Conservation (phyloP, 2,113 vertebrate species). For the Cacatua alba region DNA sequence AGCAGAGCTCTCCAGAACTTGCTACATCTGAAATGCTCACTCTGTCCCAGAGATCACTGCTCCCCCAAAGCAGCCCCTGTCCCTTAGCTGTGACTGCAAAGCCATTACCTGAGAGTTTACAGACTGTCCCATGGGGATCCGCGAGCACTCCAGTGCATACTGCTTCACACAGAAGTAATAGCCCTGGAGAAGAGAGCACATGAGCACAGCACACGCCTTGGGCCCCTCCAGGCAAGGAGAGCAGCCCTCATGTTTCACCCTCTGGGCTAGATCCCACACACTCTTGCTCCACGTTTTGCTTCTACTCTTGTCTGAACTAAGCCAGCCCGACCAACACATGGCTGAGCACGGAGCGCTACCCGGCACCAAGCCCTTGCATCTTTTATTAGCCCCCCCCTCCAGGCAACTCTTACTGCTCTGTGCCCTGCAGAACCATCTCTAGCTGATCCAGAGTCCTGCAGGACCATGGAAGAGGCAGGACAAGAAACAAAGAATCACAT, state of each 20-base stretch:
- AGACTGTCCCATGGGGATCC: constrained; percentile 96
- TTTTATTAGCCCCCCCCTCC: neutral
- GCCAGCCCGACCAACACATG: rapidly evolving
- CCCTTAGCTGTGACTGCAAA: neutral
- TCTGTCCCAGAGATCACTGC: neutral
- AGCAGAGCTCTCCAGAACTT: neutral
- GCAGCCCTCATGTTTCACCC: neutral
- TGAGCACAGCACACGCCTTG: neutral
- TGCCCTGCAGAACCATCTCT: neutral
- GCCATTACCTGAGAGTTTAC: constrained; percentile 96
- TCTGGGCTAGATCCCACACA: neutral
- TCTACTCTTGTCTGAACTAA: neutral
- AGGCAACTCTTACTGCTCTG: neutral
- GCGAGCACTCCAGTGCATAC: constrained; percentile 94
- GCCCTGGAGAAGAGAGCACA: constrained; percentile 76
- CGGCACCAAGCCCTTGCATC: neutral
- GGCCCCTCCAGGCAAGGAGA: neutral
- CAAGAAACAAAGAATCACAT: neutral
- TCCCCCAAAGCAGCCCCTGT: neutral
- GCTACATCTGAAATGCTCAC: neutral
- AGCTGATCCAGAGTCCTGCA: neutral
- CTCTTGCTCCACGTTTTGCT: neutral
- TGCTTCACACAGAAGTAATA: constrained; percentile 99
- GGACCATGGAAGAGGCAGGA: neutral
- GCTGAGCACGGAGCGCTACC: neutral